Base-by-base conservation (phyloP, 2,888 invertebrate species). In the Drosophila testacea region DNA sequence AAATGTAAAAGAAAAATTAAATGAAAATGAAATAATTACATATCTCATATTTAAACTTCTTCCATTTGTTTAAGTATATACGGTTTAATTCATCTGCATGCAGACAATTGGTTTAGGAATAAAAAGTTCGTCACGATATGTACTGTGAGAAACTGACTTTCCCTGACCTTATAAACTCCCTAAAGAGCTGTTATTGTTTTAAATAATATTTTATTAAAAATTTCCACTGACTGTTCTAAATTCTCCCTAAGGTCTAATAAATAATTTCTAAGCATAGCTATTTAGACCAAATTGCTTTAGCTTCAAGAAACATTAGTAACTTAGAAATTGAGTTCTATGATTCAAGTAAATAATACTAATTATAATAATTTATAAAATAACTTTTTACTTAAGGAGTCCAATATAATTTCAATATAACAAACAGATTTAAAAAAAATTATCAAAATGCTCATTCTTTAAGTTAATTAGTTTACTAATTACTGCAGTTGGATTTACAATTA, bases 121-220 rank as follows among this genome's bases (percentile, higher is more conserved):
- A 32, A n/a, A 42, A 42, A 11, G 32, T n/a, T 11, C 22, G 32
- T 9, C 54, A 22, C 54, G 42, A 42, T 27, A 55, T 27, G 34
- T 41, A 32, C 32, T 16, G 32, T 22, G 32, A 42, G 16, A n/a
- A 32, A 22, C 7, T 32, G 34, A 42, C 27, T 42, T 44, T 7
- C 32, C 13, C 6, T 44, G 42, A 42, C 32, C 42, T 10, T 13
- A 7, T 27, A n/a, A 46, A 46, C 28, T 46, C 16, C 48, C 48
- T 16, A 48, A 22, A n/a, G 28, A 46, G 46, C 7, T 46, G 46
- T 46, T n/a, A 28, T 22, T 22, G 2, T 22, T 22, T 22, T 22
- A 22, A 22, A 22, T n/a, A 4, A n/a, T n/a, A n/a, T 28, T 46
- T 46, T 28, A 28, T 28, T 46, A 28, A 10, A 7, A 11, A 11